These are phyloP conservation scores for Netelia virgata DNA, from an alignment of 2,888 invertebrate species.

Conservation along the genomic window DNA sequence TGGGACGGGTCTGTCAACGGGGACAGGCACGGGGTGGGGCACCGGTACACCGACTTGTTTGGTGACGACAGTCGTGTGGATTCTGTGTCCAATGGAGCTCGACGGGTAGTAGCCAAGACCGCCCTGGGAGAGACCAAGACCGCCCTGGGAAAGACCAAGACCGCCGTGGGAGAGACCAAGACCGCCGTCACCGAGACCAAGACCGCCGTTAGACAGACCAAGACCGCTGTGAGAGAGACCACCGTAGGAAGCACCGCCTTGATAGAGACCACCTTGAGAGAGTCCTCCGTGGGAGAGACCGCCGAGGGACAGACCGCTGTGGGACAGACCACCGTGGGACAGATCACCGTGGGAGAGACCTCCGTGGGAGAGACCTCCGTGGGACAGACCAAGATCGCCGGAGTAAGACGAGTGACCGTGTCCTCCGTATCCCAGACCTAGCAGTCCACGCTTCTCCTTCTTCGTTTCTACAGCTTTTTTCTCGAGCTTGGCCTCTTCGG, in stretches of 20 bases:
- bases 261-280: neutral
- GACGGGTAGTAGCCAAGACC: slow-evolving; percentile 39
- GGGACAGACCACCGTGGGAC: slow-evolving; percentile 5
- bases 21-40: slow-evolving; percentile 86
- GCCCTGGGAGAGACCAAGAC: slow-evolving; percentile 2
- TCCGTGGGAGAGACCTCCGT: slow-evolving; percentile 51
- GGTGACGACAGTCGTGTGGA: slow-evolving; percentile 85
- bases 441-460: slow-evolving; percentile 78
- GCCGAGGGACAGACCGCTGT: slow-evolving; percentile 52
- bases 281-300: slow-evolving; percentile 55
- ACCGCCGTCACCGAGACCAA: slow-evolving; percentile 44
- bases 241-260: slow-evolving; percentile 51
- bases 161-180: slow-evolving; percentile 27
- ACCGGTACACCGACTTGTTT: slow-evolving; percentile 86
- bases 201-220: slow-evolving; percentile 20
- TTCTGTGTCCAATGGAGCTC: slow-evolving; percentile 70
- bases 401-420: slow-evolving; percentile 70
- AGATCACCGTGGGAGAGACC: slow-evolving; percentile 15
- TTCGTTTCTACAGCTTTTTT: slow-evolving; percentile 71
- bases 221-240: slow-evolving; percentile 15
- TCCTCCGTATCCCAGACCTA: slow-evolving; percentile 78
- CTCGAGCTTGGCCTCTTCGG: slow-evolving; percentile 76
- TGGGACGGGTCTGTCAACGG: slow-evolving; percentile 85
- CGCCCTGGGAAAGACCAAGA: slow-evolving; percentile 4
- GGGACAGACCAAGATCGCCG: slow-evolving; percentile 29